Conservation (phyloP, 2,888 invertebrate species). For the Megastigmus dorsalis region DNA sequence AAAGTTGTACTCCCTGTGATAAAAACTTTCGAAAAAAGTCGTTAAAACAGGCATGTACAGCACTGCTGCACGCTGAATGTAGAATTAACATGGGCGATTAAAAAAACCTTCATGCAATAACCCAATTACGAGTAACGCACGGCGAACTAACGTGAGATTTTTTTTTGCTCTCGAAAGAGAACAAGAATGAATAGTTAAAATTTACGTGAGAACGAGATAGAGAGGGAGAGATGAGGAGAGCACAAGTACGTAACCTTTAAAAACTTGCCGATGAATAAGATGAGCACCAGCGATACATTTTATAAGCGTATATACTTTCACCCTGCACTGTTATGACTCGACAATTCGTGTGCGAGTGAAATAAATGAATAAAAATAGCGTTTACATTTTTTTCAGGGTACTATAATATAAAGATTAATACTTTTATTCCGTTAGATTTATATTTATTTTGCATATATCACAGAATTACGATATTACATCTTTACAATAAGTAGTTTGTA, state of each 20-base stretch:
- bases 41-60: constrained; percentile 1
- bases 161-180: constrained; percentile 20
- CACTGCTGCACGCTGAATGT: not conserved
- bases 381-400: not conserved
- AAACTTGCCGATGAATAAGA: constrained; percentile 1
- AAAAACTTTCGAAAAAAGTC: constrained; percentile 3
- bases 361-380: not conserved
- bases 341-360: not conserved
- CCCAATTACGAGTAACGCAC: constrained; percentile 23
- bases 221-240: constrained; percentile 4
- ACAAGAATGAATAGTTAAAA: constrained; percentile 33
- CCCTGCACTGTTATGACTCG: not conserved
- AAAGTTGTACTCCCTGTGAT: no score
- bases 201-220: constrained; percentile 26
- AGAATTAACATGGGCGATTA: not conserved
- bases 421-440: no score
- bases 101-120: constrained; percentile 26
- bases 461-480: no score
- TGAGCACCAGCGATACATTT: not conserved
- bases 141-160: constrained; percentile 30
- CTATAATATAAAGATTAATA: no score
- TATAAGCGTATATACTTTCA: constrained; percentile 17
- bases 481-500: no score
- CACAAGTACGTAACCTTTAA: constrained; percentile 4
- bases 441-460: no score